Evolutionary conservation across 2,113 vertebrate species (phyloP).

Genomic region (Gavialis gangeticus): DNA sequence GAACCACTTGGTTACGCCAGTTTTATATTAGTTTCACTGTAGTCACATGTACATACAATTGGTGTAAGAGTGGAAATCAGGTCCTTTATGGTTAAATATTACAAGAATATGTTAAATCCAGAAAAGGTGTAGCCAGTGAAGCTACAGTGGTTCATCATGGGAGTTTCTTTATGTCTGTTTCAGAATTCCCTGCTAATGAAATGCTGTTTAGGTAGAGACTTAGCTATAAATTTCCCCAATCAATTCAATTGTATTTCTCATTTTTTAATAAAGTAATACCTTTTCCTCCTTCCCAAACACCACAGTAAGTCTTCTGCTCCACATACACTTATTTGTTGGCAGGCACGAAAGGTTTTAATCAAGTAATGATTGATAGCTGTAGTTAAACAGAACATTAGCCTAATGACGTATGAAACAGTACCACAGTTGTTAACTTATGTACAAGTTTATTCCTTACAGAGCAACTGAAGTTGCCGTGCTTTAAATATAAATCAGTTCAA

Average conservation of each 20-base stretch:
- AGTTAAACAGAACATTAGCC: background rate
- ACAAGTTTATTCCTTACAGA: accelerated
- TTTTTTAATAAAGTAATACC: accelerated
- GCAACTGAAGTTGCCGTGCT: background rate
- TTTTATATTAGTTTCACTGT: background rate
- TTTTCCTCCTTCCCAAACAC: background rate
- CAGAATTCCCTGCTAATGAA: background rate
- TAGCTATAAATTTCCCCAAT: background rate
- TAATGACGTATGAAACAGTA: background rate
- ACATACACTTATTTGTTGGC: background rate
- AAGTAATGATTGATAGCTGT: background rate
- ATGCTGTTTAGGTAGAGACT: background rate
- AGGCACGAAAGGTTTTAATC: background rate
- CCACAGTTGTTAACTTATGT: background rate
- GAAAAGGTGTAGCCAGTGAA: background rate
- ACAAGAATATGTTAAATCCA: background rate
- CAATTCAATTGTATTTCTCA: background rate
- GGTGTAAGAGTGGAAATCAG: background rate
- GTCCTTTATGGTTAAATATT: accelerated
- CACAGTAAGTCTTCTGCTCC: background rate
- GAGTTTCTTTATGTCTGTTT: background rate
- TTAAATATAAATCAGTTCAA: background rate
- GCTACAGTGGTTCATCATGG: background rate
- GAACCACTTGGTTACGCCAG: accelerated
- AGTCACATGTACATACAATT: background rate